Percentiles rank a stretch among this genome's conserved stretches.
phyloP scores from a whole-genome alignment of 2,888 invertebrate genomes.

The Julus scanicus region DNA sequence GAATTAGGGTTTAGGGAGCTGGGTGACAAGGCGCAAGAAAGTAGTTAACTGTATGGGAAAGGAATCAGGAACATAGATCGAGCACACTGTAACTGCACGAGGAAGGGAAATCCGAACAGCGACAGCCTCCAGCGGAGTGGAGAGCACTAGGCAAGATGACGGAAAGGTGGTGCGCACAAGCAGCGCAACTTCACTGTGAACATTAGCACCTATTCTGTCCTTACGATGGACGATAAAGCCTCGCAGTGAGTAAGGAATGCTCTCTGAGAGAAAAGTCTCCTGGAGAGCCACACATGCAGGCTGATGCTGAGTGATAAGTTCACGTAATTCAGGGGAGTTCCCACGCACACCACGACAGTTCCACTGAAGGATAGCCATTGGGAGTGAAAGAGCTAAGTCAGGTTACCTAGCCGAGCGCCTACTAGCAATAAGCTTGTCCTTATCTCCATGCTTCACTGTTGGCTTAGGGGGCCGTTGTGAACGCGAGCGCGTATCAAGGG shows the following conservation, averaged over 20 bases:
- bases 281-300: neutral
- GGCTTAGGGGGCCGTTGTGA: no score
- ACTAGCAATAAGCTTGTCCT: no score
- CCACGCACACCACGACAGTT: neutral
- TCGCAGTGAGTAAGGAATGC: neutral
- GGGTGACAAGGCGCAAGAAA: neutral
- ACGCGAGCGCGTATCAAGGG: no score
- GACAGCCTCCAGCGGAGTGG: neutral
- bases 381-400: neutral
- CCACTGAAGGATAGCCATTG: neutral
- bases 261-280: neutral
- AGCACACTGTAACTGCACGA: neutral
- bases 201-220: neutral
- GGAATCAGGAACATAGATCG: neutral
- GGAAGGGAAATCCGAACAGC: neutral
- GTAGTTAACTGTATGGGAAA: neutral
- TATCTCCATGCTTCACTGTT: no score
- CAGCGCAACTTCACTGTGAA: neutral
- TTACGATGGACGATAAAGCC: neutral
- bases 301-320: neutral
- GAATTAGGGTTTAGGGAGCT: neutral
- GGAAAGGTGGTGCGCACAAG: neutral
- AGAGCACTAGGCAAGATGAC: neutral
- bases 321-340: neutral
- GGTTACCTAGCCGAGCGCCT: no score